Evolutionary conservation across 1,140 invertebrate species (phyloP), one percentile per base, ranked within the genome.

Genomic region (Calliopsis andreniformis): DNA sequence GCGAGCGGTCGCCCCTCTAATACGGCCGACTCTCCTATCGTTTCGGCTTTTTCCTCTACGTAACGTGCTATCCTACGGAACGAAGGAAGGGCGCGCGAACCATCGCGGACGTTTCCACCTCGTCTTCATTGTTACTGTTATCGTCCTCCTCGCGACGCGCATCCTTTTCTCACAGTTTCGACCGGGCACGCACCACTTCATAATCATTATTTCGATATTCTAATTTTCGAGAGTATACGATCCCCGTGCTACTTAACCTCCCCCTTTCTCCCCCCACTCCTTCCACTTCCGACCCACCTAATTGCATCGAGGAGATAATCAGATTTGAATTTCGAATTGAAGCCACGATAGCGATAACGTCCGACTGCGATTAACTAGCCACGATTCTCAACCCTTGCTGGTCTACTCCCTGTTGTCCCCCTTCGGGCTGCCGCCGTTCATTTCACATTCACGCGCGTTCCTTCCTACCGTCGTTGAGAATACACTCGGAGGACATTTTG

Each of bases 261-360:
- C 4, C 78, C 69, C 59, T 59, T 35, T 63, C 53, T 45, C 53
- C 10, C 76, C 71, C 53, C 53, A 28, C 55, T 66, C 67, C 71
- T 39, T 47, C 58, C 35, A 30, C 39, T 49, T 69, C 32, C 69
- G 49, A 49, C 56, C 66, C 67, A 63, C 78, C 84, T 90, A 89
- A 91, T 90, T 90, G 86, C 84, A 90, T 90, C 85, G 83, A 84
- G 76, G 75, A 56, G 76, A 86, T 89, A 91, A 91, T 89, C 85
- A 86, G 82, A 89, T 90, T 89, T 89, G 84, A 89, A 90, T 89
- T 87, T 87, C 80, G 86, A 87, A 89, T 89, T 82, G 80, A 70
- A 80, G 78, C 71, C 80, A 80, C 66, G 59, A 45, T 64, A 63
- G 59, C 58, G 58, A 47, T 72, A 72, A 51, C 69, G 59, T 64